phyloP scores from a whole-genome alignment of 2,888 invertebrate genomes.

The Polymixis flavicincta region DNA sequence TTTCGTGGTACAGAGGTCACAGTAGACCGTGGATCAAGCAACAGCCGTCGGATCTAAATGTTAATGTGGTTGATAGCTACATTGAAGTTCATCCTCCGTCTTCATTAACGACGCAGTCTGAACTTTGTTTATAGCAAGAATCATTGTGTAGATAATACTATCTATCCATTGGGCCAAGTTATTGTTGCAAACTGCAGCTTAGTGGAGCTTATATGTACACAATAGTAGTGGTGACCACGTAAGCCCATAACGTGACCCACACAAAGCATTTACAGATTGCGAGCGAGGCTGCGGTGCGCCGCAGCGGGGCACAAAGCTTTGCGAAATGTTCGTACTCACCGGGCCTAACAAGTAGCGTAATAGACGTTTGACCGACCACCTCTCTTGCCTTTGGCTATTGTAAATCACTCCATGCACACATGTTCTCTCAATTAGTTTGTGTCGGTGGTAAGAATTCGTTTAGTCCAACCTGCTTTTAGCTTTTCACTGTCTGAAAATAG shows the following conservation, averaged over 20 bases:
- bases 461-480: background rate
- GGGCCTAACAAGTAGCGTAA: conserved; percentile 79
- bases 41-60: conserved; percentile 65
- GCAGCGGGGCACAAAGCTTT: conserved; percentile 76
- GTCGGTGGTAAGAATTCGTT: conserved; percentile 26
- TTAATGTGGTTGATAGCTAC: conserved; percentile 60
- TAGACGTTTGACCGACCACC: conserved; percentile 75
- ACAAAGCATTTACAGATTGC: conserved; percentile 82
- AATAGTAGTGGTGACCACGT: conserved; percentile 68
- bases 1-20: conserved; percentile 49
- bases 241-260: conserved; percentile 77
- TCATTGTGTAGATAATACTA: conserved; percentile 17
- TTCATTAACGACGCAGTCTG: conserved; percentile 29
- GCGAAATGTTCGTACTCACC: conserved; percentile 71
- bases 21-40: conserved; percentile 66
- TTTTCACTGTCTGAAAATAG: background rate
- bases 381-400: conserved; percentile 59
- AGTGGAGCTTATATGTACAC: conserved; percentile 65
- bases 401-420: conserved; percentile 62
- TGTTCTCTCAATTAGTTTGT: conserved; percentile 52
- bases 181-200: conserved; percentile 63
- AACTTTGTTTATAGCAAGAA: conserved; percentile 37
- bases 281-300: conserved; percentile 76
- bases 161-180: conserved; percentile 29
- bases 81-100: conserved; percentile 30